A percentile compares a stretch with the other conserved stretches of the same genome.
phyloP scores from a whole-genome alignment of 1,140 invertebrate species.

The Melipona quadrifasciata region DNA sequence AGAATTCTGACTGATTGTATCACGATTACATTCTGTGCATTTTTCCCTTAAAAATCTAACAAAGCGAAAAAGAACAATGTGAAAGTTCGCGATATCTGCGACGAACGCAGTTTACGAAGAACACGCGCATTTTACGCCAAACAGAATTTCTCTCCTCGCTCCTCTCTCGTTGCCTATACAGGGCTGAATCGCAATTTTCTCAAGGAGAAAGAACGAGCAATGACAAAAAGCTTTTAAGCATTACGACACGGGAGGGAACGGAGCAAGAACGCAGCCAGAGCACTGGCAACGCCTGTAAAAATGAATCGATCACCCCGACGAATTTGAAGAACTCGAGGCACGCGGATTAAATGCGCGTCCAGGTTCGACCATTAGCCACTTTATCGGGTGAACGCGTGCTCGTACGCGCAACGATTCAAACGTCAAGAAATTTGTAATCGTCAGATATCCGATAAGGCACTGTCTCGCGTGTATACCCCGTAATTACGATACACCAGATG shows the following conservation, averaged over 20 bases:
- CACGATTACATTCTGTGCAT: no score
- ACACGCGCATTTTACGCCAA: not conserved
- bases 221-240: not conserved
- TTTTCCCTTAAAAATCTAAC: no score
- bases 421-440: conserved; percentile 47
- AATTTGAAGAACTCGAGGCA: conserved; percentile 14
- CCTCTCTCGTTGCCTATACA: not conserved
- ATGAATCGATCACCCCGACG: conserved; percentile 16
- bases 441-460: conserved; percentile 33
- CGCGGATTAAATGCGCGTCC: conserved; percentile 19
- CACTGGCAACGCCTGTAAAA: not conserved
- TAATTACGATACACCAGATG: conserved; percentile 37
- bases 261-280: not conserved
- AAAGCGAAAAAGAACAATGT: not conserved
- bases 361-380: conserved; percentile 18
- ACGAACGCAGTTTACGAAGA: not conserved
- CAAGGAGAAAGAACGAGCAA: not conserved
- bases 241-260: not conserved
- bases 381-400: conserved; percentile 17
- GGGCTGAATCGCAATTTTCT: not conserved
- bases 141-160: not conserved
- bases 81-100: not conserved
- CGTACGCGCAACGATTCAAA: conserved; percentile 24
- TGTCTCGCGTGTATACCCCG: conserved; percentile 24
- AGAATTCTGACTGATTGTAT: no score